phyloP scores from a whole-genome alignment of 2,888 invertebrate species.

The Psylliodes chrysocephalus region DNA sequence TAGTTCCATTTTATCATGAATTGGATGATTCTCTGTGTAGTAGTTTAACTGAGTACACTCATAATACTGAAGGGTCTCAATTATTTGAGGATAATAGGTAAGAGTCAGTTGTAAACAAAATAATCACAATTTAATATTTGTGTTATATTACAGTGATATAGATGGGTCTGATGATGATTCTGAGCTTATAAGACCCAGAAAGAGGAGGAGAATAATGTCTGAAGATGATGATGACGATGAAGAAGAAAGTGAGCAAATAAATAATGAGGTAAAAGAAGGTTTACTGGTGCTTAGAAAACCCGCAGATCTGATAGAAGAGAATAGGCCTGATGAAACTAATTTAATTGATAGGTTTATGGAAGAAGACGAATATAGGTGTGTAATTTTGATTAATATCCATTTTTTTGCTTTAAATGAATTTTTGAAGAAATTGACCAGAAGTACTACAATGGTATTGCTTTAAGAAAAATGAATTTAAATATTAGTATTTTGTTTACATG shows the following conservation, averaged over 20 bases:
- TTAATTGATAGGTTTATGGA: constrained; percentile 41
- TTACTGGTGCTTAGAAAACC: constrained; percentile 28
- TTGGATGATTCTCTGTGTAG: constrained; percentile 59
- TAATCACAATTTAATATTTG: background rate
- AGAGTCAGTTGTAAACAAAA: background rate
- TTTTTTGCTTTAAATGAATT: too few relatives aligned
- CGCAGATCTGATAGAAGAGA: constrained; percentile 14
- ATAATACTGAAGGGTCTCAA: constrained; percentile 51
- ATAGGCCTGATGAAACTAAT: constrained; percentile 28
- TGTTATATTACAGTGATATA: constrained; percentile 50
- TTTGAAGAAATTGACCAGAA: too few relatives aligned
- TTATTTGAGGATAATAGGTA: constrained; percentile 20
- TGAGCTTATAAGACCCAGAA: constrained; percentile 30
- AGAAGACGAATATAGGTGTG: constrained; percentile 51
- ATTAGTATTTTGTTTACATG: too few relatives aligned
- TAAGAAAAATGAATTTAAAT: too few relatives aligned
- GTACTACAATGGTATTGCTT: too few relatives aligned
- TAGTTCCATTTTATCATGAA: constrained; percentile 55
- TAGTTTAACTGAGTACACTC: constrained; percentile 54
- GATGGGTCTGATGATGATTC: constrained; percentile 48
- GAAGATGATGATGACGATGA: constrained; percentile 34
- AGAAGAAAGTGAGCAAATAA: background rate
- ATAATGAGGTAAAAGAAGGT: constrained; percentile 4
- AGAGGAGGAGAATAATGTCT: constrained; percentile 29
- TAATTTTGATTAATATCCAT: constrained; percentile 1